Base-by-base conservation (phyloP, 1,140 invertebrate species). In the Camponotus pennsylvanicus region DNA sequence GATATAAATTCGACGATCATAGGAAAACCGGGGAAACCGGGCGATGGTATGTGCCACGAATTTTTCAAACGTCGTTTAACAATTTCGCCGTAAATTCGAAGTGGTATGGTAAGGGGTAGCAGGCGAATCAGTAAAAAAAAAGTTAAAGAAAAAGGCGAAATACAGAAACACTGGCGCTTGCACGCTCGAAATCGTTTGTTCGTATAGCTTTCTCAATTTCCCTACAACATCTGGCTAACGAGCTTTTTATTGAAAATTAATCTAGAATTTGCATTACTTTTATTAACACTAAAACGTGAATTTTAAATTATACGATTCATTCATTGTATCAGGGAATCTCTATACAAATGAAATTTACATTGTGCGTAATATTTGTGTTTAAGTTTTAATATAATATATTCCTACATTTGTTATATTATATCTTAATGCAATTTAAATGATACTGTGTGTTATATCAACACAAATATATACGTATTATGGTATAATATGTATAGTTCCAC, bases 61-160 rank as follows among this genome's bases (percentile, higher is more conserved):
- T 92, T 93, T 92, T 92, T 90, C 83, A 89, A 92, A 93, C 88
- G 89, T 92, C 90, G 90, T 93, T 93, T 92, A 92, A 91, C 91
- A 90, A 92, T 92, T 92, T 92, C 57, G 77, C 63, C 91, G 87
- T 92, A 90, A 93, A 93, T 92, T 91, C 88, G 82, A 78, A 71
- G 88, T 84, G 79, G 88, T 79, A 76, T 87, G 79, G 88, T 85
- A 86, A 85, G 88, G 76, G 83, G 73, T 70, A 86, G 67, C 45
- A 49, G 27, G 49, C 13, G 55, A 63, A 70, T 80, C 32, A 42
- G 76, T 49, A 86, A 73, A 57, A 70, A 75, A 63, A 78, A 27
- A 27, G 27, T 42, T 40, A 70, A 66, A 52, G 57, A 85, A 78
- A 57, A 85, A 80, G 69, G 69, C 88, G 84, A 90, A 90, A 89